Evolutionary conservation across 2,113 vertebrate species (phyloP).

Genomic region (Microtus ochrogaster): DNA sequence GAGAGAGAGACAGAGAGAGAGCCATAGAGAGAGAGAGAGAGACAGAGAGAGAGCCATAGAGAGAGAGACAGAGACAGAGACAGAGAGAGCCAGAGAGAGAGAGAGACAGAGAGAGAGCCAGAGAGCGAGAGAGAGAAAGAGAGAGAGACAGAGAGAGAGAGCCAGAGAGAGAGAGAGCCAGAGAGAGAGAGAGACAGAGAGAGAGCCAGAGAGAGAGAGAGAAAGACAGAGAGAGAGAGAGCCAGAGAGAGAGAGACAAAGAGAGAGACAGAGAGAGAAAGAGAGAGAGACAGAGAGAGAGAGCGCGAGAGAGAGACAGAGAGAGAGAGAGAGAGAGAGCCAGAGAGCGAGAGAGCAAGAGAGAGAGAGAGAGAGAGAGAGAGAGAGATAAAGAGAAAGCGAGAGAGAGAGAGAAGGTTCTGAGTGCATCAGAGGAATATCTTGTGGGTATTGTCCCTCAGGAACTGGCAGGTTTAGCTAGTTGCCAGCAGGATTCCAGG

Average conservation of each 20-base stretch:
- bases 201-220: background rate
- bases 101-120: no score
- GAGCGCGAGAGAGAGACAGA: background rate
- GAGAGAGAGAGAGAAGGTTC: background rate
- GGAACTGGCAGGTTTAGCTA: background rate
- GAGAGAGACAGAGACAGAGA: no score
- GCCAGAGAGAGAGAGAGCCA: background rate
- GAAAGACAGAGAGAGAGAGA: background rate
- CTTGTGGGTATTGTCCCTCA: background rate
- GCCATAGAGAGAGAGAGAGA: background rate
- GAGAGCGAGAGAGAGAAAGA: background rate
- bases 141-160: background rate
- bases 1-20: background rate
- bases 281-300: background rate
- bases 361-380: background rate
- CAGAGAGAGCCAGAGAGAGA: background rate
- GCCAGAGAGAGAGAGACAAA: background rate
- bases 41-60: fast-evolving
- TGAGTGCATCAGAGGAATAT: background rate
- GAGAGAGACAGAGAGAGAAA: background rate
- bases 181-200: background rate
- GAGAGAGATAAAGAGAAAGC: background rate
- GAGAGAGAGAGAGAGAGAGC: fast-evolving
- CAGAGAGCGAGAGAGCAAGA: background rate
- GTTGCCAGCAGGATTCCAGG: background rate